phyloP scores from a whole-genome alignment of 2,113 vertebrate genomes.

The Oncorhynchus nerka region DNA sequence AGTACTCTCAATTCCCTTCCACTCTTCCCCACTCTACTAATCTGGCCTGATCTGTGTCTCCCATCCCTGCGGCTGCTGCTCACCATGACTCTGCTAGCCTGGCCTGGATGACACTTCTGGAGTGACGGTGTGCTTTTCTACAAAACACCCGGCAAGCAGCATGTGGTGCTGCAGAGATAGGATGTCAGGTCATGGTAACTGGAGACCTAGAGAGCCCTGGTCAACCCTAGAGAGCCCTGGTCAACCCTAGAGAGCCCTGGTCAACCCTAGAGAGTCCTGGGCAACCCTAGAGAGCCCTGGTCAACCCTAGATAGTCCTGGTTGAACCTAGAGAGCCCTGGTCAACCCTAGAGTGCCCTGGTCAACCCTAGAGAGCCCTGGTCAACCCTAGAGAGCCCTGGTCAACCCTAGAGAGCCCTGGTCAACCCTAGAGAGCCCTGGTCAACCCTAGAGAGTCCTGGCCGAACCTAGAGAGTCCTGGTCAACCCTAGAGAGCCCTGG shows the following conservation, averaged over 20 bases:
- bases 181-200: not conserved
- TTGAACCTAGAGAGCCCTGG: too few species aligned
- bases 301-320: too few species aligned
- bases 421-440: not conserved
- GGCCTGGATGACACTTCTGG: not conserved
- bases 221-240: too few species aligned
- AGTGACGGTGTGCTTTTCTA: not conserved
- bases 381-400: too few species aligned
- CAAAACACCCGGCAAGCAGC: not conserved
- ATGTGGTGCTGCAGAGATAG: not conserved
- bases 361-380: too few species aligned
- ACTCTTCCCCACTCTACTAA: not conserved
- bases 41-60: not conserved
- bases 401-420: too few species aligned
- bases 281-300: too few species aligned
- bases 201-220: not conserved
- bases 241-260: too few species aligned
- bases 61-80: not conserved
- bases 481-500: too few species aligned
- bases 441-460: too few species aligned
- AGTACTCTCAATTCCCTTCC: not conserved
- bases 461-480: accelerated
- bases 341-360: too few species aligned
- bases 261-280: too few species aligned
- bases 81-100: not conserved